Percentiles rank a stretch among this genome's conserved stretches.
Evolutionary conservation across 2,797 vertebrate genomes (phyloP).

Genomic region (Glossophaga mutica): DNA sequence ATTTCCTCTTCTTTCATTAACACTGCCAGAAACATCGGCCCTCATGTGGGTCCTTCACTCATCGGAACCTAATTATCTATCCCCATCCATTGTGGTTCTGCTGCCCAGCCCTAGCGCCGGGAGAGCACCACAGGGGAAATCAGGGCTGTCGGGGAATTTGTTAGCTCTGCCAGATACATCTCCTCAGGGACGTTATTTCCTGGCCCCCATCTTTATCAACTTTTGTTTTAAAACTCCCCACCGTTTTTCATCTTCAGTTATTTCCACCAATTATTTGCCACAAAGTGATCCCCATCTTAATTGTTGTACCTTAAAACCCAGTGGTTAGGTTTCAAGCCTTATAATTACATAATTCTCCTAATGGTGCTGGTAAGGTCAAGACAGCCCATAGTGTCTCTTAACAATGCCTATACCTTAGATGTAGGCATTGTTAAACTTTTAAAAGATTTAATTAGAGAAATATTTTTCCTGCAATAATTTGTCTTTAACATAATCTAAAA

Average conservation of each 20-base stretch:
- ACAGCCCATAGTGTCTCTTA: background rate
- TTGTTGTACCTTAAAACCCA: background rate
- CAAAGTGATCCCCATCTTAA: background rate
- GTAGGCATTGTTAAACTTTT: background rate
- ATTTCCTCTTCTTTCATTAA: slow-evolving; percentile 77
- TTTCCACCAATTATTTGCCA: background rate
- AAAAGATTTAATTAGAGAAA: background rate
- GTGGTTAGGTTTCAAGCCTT: background rate
- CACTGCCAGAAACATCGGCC: slow-evolving; percentile 60
- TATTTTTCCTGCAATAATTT: background rate
- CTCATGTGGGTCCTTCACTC: slow-evolving; percentile 76
- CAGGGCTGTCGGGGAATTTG: slow-evolving; percentile 78
- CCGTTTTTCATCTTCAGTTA: slow-evolving; percentile 55
- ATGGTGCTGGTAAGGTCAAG: background rate
- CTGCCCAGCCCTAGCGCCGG: slow-evolving; percentile 66
- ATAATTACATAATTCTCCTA: background rate
- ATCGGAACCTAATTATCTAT: slow-evolving; percentile 83
- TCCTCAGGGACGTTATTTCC: slow-evolving; percentile 57
- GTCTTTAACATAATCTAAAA: background rate
- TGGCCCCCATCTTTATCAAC: slow-evolving; percentile 69
- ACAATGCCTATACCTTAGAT: background rate
- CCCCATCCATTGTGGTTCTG: slow-evolving; percentile 75
- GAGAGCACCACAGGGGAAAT: slow-evolving; percentile 77
- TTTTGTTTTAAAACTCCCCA: slow-evolving; percentile 72
- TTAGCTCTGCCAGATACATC: slow-evolving; percentile 68